phyloP scores from a whole-genome alignment of 2,113 vertebrate genomes.

The Spea multiplicata region DNA sequence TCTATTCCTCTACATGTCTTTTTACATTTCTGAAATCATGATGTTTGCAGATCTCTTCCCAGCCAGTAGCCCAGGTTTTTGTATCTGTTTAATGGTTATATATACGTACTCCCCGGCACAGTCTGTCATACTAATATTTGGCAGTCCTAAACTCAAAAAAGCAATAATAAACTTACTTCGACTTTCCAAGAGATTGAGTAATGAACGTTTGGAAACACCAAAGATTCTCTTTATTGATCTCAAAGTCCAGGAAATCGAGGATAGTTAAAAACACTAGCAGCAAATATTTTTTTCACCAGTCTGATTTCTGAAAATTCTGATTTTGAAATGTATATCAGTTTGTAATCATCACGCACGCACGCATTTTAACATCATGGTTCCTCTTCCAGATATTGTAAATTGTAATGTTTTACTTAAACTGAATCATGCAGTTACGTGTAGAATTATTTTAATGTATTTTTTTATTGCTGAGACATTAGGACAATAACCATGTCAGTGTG shows the following conservation, averaged over 20 bases:
- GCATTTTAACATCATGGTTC: too few species aligned
- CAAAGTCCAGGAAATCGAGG: not conserved
- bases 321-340: too few species aligned
- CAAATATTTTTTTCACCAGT: not conserved
- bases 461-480: too few species aligned
- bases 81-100: slow-evolving; percentile 30
- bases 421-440: too few species aligned
- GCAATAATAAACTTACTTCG: slow-evolving; percentile 1
- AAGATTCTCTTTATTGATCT: slow-evolving; percentile 14
- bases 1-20: slow-evolving; percentile 8
- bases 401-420: too few species aligned
- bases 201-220: not conserved
- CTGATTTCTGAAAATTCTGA: too few species aligned
- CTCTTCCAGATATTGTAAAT: too few species aligned
- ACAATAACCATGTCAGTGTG: too few species aligned
- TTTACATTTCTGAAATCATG: slow-evolving; percentile 33
- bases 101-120: slow-evolving; percentile 34
- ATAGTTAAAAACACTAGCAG: not conserved
- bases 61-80: slow-evolving; percentile 31
- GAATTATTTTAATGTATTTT: too few species aligned
- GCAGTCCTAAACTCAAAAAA: slow-evolving; percentile 30
- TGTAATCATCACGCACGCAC: too few species aligned
- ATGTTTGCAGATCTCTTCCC: slow-evolving; percentile 34
- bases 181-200: not conserved
- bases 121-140: slow-evolving; percentile 27